phyloP scores from a whole-genome alignment of 2,888 invertebrate genomes.

The Rhyacophila evoluta region DNA sequence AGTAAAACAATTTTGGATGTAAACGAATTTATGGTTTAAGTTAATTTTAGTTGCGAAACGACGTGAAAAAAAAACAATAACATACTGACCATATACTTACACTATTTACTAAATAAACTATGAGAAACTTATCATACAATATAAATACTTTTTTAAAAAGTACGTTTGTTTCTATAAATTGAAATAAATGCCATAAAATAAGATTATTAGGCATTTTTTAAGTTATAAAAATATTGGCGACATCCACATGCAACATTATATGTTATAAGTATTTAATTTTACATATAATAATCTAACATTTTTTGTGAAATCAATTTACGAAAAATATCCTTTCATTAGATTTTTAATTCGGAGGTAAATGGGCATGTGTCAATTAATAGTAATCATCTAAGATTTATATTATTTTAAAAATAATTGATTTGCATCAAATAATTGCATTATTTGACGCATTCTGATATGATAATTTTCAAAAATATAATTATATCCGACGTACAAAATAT shows the following conservation, averaged over 20 bases:
- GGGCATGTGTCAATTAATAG: not conserved
- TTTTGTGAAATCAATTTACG: not conserved
- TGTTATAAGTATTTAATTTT: not conserved
- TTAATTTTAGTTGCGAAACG: too few species aligned
- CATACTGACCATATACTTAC: too few species aligned
- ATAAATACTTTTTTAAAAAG: too few species aligned
- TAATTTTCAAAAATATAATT: conserved; percentile 14
- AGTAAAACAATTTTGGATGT: too few species aligned
- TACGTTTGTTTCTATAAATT: too few species aligned
- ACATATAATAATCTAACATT: not conserved
- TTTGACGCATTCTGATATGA: not conserved
- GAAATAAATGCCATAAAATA: too few species aligned
- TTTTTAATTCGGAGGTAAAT: conserved; percentile 22
- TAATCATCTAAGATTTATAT: not conserved
- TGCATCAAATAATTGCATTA: not conserved
- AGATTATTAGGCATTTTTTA: not conserved
- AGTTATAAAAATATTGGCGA: conserved; percentile 1
- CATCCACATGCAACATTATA: not conserved
- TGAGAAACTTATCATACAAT: too few species aligned
- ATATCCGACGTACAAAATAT: conserved; percentile 4
- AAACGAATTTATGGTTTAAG: too few species aligned
- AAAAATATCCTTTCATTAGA: not conserved
- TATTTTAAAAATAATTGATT: conserved; percentile 17
- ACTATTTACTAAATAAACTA: too few species aligned
- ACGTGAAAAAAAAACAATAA: too few species aligned